phyloP scores from a whole-genome alignment of 2,113 vertebrate species.

The Hippocampus barbouri region DNA sequence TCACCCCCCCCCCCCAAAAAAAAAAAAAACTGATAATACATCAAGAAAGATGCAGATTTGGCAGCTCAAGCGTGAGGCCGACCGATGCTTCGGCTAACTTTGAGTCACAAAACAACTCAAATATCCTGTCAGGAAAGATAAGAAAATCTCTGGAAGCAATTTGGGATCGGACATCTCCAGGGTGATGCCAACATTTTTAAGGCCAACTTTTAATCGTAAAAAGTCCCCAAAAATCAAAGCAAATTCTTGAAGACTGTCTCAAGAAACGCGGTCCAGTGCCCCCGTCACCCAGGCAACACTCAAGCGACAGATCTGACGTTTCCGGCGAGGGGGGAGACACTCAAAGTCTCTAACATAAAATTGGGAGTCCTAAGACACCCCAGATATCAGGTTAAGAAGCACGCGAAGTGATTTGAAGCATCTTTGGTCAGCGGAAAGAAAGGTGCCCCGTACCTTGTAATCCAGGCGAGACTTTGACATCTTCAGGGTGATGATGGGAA shows the following conservation, averaged over 20 bases:
- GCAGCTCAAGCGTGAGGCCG: not conserved
- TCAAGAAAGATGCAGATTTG: not conserved
- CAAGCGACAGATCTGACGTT: not conserved
- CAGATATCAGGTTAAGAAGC: too few species aligned
- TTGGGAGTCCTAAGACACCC: too few species aligned
- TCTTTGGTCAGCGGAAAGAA: too few species aligned
- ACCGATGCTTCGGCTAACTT: not conserved
- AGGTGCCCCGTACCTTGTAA: too few species aligned
- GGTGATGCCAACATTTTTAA: not conserved
- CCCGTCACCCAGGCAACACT: not conserved
- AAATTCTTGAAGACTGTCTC: not conserved
- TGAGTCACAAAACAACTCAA: not conserved
- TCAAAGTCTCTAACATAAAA: too few species aligned
- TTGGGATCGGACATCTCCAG: not conserved
- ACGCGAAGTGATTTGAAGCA: too few species aligned
- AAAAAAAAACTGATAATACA: too few species aligned
- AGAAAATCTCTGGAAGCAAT: too few species aligned
- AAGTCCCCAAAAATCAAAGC: too few species aligned
- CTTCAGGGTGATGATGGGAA: too few species aligned
- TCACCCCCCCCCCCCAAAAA: not conserved
- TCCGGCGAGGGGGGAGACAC: not conserved
- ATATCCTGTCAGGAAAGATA: not conserved
- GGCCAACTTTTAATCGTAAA: not conserved
- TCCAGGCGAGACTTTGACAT: too few species aligned
- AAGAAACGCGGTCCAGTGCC: not conserved